Percentiles rank a stretch among this genome's conserved stretches.
These are phyloP conservation scores for Tiliacea citrago DNA, from an alignment of 2,888 invertebrate genomes.

Conservation along the genomic window DNA sequence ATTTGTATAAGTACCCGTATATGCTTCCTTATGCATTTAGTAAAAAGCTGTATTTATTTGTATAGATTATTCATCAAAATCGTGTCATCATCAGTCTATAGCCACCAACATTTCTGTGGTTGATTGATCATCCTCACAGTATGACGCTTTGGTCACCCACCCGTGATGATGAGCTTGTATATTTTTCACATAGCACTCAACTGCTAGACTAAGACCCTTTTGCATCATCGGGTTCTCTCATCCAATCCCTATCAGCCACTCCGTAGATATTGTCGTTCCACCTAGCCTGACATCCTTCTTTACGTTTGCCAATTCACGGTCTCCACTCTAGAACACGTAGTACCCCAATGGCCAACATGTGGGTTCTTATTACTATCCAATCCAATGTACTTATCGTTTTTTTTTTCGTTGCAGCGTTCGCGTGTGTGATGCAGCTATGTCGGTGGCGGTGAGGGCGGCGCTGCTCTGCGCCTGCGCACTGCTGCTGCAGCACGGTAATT, in stretches of 20 bases:
- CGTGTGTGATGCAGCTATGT: slow-evolving; percentile 88
- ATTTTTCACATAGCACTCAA: too few relatives aligned
- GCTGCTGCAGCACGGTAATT: slow-evolving; percentile 79
- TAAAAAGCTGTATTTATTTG: too few relatives aligned
- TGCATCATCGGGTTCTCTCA: neutral
- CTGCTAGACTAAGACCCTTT: neutral
- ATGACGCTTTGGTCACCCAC: too few relatives aligned
- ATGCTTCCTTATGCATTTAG: too few relatives aligned
- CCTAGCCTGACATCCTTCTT: neutral
- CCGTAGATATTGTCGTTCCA: neutral
- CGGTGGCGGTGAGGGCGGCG: slow-evolving; percentile 84
- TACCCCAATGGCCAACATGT: neutral
- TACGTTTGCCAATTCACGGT: neutral
- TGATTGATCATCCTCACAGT: neutral
- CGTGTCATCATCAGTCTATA: neutral
- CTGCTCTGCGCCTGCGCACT: slow-evolving; percentile 85
- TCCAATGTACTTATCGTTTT: slow-evolving; percentile 1
- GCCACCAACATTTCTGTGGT: neutral
- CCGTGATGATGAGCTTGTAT: too few relatives aligned
- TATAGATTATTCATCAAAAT: too few relatives aligned
- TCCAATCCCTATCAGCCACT: neutral
- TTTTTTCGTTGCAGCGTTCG: slow-evolving; percentile 79
- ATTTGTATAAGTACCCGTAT: too few relatives aligned
- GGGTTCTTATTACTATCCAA: neutral
- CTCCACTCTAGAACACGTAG: neutral